A percentile compares a stretch with the other conserved stretches of the same genome.
Conservation (phyloP, 2,888 invertebrate genomes). For the Strigamia crassipes region DNA sequence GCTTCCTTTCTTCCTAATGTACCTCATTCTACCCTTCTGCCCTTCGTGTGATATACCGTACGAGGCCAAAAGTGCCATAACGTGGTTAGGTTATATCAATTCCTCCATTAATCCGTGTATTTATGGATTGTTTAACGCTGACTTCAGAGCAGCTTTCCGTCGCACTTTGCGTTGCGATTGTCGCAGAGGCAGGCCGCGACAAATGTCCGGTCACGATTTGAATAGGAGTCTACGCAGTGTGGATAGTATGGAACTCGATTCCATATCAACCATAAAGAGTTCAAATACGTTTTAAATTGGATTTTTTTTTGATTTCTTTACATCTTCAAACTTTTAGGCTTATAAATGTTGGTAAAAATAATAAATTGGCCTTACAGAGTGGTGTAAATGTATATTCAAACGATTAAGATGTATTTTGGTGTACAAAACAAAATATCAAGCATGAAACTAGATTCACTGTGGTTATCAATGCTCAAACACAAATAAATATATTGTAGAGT, state of each 20-base stretch:
- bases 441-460: too few relatives aligned
- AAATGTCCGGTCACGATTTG: slow-evolving; percentile 43
- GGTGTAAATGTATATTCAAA: too few relatives aligned
- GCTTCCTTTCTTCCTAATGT: slow-evolving; percentile 96
- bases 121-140: slow-evolving; percentile 54
- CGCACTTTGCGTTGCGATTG: slow-evolving; percentile 48
- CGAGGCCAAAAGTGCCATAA: slow-evolving; percentile 52
- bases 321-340: background rate
- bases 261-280: slow-evolving; percentile 48
- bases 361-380: too few relatives aligned
- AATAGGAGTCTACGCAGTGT: slow-evolving; percentile 49
- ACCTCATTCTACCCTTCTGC: slow-evolving; percentile 86
- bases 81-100: slow-evolving; percentile 55
- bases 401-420: too few relatives aligned
- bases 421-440: too few relatives aligned
- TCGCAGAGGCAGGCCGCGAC: slow-evolving; percentile 20
- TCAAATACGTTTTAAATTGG: slow-evolving; percentile 43
- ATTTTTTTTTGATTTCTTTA: background rate
- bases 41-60: slow-evolving; percentile 61
- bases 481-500: too few relatives aligned
- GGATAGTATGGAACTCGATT: slow-evolving; percentile 50
- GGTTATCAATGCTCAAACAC: too few relatives aligned
- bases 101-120: slow-evolving; percentile 54
- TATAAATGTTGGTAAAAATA: background rate
- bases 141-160: slow-evolving; percentile 53